Base-by-base conservation (phyloP, 2,888 invertebrate genomes). In the Coecobrya sp. region DNA sequence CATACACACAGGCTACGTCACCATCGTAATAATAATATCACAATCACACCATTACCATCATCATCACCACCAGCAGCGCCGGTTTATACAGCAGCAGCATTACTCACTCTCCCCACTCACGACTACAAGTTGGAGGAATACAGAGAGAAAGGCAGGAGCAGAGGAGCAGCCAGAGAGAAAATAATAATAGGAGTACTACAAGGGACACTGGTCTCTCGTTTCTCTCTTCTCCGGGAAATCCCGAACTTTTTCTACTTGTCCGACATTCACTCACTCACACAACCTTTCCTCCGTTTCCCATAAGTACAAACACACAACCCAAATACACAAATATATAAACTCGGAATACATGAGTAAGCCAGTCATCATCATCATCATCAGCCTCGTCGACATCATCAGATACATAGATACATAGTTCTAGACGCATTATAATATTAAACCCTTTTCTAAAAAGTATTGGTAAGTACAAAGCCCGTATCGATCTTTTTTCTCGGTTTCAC, bases 211-310 rank as follows among this genome's bases (percentile, higher is more conserved):
- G 73, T 86, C 86, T 86, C 42, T 70, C 70, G 42, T 19, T 19
- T 70, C 86, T 65, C 70, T 86, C 65, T 52, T 55, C 86, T 86
- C 86, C 86, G 86, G 70, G 86, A 86, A 86, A 70, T 86, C 19
- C 86, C 86, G 86, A 86, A 30, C 25, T 13, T 13, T 25, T 42
- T 22, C 7, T 22, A n/a, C 70, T 70, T 45, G 52, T 49, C 68
- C 52, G n/a, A 27, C 49, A 30, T 27, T 45, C 70, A 45, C 70
- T 85, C 65, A 42, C 52, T 25, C 70, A 45, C 70, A 65, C 65
- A 42, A 25, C 16, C 68, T 70, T 86, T 55, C 52, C 86, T 68
- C 19, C 52, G 22, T 59, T 85, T 86, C 42, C 86, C 52, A 7
- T 36, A 55, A 81, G 59, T 19, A 55, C 70, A 79, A 22, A 49